Evolutionary conservation across 2,797 vertebrate species (phyloP), one percentile per base, ranked within the genome.

Genomic region (Bucorvus abyssinicus): DNA sequence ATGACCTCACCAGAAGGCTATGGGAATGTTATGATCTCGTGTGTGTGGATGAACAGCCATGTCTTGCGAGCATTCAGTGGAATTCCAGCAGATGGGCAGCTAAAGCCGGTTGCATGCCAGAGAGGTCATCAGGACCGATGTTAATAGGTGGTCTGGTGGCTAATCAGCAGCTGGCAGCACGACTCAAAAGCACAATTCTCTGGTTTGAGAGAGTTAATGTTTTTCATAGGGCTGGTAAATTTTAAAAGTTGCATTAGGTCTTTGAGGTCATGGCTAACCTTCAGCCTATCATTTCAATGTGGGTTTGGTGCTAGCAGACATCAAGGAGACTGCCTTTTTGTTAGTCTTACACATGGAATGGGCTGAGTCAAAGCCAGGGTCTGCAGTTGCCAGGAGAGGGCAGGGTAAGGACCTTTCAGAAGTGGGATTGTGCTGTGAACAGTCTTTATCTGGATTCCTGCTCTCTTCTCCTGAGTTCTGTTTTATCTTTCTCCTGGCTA

Each of bases 51-150:
- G 95, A 87, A 23, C 92, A 84, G 84, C 75, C 57, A 1, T 65
- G 67, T 70, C 30, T 77, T 89, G 75, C 89, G 84, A 69, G 71
- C 85, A 59, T 78, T 61, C 65, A 52, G 65, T 29, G 61, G 89
- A 92, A 96, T 96, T 85, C 79, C 89, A 76, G 64, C 89, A 94
- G 92, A 81, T 90, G 95, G 93, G 73, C 90, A 95, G 75, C 82
- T 71, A 23, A n/a, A 71, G 79, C 65, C 85, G 81, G 11, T 9
- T 22, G 26, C 91, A 73, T 97, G 86, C 94, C 96, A 78, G 57
- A 23, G 61, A 9, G 93, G 95, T 96, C 92, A 89, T 23, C 17
- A 88, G 73, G 70, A 88, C 77, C 47, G 52, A 1, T 52, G 34
- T 44, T 74, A 64, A 29, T 68, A 69, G 60, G 64, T 59, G n/a